phyloP scores from a whole-genome alignment of 2,113 vertebrate genomes.

The Sphyrna mokarran region DNA sequence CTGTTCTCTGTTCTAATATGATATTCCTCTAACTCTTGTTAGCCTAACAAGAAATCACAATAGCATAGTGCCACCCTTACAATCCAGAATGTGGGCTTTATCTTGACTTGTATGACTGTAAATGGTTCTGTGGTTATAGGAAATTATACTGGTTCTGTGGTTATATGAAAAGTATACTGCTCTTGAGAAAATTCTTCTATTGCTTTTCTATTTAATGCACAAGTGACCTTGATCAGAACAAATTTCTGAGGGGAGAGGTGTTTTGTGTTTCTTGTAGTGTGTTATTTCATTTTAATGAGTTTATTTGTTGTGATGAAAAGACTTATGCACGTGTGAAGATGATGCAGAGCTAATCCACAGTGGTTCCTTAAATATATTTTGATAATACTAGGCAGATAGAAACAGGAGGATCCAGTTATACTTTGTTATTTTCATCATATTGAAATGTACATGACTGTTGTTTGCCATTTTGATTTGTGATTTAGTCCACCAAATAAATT shows the following conservation, averaged over 20 bases:
- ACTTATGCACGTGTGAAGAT: not conserved
- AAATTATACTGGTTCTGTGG: not conserved
- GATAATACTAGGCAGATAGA: not conserved
- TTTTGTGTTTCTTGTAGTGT: not conserved
- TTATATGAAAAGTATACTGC: not conserved
- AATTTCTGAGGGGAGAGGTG: not conserved
- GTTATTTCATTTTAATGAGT: not conserved
- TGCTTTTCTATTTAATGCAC: not conserved
- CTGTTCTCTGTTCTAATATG: too few species aligned
- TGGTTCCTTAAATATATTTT: not conserved
- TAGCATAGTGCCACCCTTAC: not conserved
- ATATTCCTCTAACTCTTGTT: not conserved
- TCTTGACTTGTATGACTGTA: not conserved
- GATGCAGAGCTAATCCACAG: not conserved
- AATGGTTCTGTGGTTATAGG: not conserved
- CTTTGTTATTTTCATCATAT: not conserved
- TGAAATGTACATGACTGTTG: not conserved
- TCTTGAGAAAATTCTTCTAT: not conserved
- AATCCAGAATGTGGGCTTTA: not conserved
- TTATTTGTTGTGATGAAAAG: not conserved
- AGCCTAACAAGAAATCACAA: not conserved
- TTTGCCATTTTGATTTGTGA: not conserved
- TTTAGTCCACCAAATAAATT: not conserved
- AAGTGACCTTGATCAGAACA: not conserved
- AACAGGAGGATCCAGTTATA: not conserved